Evolutionary conservation across 2,113 vertebrate species (phyloP).

Genomic region (Thalassarche chlororhynchos): DNA sequence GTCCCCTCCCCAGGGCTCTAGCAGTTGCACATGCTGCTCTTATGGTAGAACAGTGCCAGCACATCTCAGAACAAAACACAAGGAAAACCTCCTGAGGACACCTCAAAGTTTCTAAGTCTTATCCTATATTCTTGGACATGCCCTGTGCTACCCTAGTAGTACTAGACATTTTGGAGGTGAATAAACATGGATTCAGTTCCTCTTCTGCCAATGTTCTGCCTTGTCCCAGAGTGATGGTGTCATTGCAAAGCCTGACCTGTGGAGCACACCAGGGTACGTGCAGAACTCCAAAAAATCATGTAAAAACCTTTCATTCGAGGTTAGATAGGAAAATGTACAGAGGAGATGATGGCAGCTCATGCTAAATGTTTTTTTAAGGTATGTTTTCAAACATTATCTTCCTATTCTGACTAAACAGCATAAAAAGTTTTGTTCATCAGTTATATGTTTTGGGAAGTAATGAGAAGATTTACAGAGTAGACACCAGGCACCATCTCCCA

Average conservation of each 20-base stretch:
- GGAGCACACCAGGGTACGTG: fast-evolving
- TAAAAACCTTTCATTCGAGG: background rate
- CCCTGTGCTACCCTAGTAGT: background rate
- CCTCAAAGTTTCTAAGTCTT: background rate
- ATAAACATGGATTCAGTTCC: background rate
- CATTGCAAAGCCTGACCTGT: background rate
- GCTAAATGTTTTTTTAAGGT: background rate
- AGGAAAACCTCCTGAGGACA: background rate
- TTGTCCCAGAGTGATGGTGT: background rate
- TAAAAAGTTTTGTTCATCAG: background rate
- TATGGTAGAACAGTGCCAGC: background rate
- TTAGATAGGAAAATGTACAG: background rate
- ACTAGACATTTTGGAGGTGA: background rate
- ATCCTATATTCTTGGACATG: background rate
- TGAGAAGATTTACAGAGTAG: background rate
- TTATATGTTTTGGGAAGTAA: background rate
- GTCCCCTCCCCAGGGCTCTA: background rate
- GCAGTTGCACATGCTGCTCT: background rate
- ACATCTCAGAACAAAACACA: background rate
- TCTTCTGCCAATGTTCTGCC: background rate
- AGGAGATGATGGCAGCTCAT: background rate
- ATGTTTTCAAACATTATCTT: background rate
- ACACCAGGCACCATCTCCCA: background rate
- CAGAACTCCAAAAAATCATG: background rate
- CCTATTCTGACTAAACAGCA: background rate